Base-by-base conservation (phyloP, 2,113 vertebrate genomes). In the Rhinoderma darwinii region DNA sequence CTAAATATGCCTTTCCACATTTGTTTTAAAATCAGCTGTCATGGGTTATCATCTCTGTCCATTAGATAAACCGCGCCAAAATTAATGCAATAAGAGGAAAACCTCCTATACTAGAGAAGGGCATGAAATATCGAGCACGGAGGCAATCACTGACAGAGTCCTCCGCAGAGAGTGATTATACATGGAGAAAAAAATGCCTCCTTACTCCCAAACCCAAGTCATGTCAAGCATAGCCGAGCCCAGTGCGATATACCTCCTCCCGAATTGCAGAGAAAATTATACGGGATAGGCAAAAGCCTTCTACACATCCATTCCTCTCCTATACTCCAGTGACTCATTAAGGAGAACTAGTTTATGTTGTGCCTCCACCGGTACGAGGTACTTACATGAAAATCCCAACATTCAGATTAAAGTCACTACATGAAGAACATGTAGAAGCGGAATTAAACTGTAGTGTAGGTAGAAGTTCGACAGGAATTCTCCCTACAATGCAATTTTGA, bases 121-220 rank as follows among this genome's bases (percentile, higher is more conserved):
- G n/a, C 25, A 44, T 63, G 27, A 76, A 76, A 75, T 75, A 61
- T 8, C 15, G n/a, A 59, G 51, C 25, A 30, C 22, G 30, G 83
- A 63, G 39, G 9, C n/a, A 37, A 61, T 77, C n/a, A 39, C 17
- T 27, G 83, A 37, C 39, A 22, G 20, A 83, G 81, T 51, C 81
- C 27, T 63, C 83, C 83, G 63, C n/a, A 17, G 83, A 63, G 83
- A 37, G 39, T 15, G 39, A 61, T 84, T 47, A 84, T 50, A 44
- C 39, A 41, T 25, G 20, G 5, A 43, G 25, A 30, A 84, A 44
- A 25, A 77, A 75, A 73, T 70, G 17, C 51, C 73, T 25, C 27
- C 30, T 74, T 20, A 11, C 51, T 41, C 3, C 73, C 76, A 32
- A 35, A 54, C 51, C 54, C 51, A 73, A 70, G 83, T 61, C 39